phyloP scores from a whole-genome alignment of 2,113 vertebrate species.

The Saimiri boliviensis region DNA sequence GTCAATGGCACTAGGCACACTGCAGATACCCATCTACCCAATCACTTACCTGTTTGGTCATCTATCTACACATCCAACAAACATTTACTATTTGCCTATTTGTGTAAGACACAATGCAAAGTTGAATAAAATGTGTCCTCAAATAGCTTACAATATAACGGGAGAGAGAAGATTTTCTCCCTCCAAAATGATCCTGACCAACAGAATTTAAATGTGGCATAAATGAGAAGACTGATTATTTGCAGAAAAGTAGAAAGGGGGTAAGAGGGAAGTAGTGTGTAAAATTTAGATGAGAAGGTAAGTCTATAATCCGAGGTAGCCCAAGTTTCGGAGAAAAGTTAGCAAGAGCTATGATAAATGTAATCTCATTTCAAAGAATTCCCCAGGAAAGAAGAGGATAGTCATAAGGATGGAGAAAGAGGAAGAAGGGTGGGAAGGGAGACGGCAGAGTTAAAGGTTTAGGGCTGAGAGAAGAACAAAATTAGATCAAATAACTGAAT shows the following conservation, averaged over 20 bases:
- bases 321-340: background rate
- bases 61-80: background rate
- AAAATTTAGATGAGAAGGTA: background rate
- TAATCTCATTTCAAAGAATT: background rate
- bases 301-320: background rate
- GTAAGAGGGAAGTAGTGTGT: background rate
- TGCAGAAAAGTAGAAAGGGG: background rate
- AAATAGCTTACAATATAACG: background rate
- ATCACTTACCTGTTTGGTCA: background rate
- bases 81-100: background rate
- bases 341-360: background rate
- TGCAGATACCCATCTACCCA: background rate
- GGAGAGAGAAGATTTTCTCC: background rate
- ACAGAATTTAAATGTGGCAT: background rate
- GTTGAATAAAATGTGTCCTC: background rate
- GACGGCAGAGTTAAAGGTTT: background rate
- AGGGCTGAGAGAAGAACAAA: background rate
- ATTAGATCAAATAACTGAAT: background rate
- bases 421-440: background rate
- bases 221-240: background rate
- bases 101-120: background rate
- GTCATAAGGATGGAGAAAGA: background rate
- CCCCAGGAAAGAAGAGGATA: background rate
- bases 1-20: background rate
- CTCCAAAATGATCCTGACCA: background rate